These are phyloP conservation scores for Actinemys pallida DNA, from an alignment of 2,113 vertebrate species.

Conservation along the genomic window DNA sequence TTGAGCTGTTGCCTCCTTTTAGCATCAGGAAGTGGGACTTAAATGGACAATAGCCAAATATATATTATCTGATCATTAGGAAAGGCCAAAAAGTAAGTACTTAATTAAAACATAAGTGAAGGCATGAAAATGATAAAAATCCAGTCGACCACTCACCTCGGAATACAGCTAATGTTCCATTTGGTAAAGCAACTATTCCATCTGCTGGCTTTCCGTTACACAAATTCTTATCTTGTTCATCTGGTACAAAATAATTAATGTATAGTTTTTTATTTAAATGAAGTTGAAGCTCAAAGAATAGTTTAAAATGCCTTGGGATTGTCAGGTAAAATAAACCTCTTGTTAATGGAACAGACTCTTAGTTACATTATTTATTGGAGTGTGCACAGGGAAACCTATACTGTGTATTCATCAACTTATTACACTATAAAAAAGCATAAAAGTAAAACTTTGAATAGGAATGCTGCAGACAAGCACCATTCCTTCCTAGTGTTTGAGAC, in stretches of 20 bases:
- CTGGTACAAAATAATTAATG: conserved; percentile 54
- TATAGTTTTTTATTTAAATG: not conserved
- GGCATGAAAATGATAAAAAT: not conserved
- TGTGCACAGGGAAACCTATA: not conserved
- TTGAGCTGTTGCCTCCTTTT: not conserved
- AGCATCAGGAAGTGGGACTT: not conserved
- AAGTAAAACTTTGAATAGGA: not conserved
- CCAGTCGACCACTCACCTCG: conserved; percentile 82
- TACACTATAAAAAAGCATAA: not conserved
- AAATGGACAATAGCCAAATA: not conserved
- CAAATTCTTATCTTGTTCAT: conserved; percentile 85
- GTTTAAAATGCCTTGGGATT: not conserved
- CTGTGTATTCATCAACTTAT: not conserved
- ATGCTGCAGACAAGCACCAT: not conserved
- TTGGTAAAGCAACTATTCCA: conserved; percentile 88
- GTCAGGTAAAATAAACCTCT: not conserved
- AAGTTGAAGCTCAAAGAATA: not conserved
- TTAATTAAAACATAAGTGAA: not conserved
- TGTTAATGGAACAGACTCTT: not conserved
- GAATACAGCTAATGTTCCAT: conserved; percentile 92
- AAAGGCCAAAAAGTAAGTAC: not conserved
- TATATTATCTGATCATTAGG: not conserved
- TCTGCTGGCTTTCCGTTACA: conserved; percentile 89
- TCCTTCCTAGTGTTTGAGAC: not conserved
- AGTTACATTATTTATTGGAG: not conserved